Conservation (phyloP, 2,797 vertebrate species). For the Argentina silus region DNA sequence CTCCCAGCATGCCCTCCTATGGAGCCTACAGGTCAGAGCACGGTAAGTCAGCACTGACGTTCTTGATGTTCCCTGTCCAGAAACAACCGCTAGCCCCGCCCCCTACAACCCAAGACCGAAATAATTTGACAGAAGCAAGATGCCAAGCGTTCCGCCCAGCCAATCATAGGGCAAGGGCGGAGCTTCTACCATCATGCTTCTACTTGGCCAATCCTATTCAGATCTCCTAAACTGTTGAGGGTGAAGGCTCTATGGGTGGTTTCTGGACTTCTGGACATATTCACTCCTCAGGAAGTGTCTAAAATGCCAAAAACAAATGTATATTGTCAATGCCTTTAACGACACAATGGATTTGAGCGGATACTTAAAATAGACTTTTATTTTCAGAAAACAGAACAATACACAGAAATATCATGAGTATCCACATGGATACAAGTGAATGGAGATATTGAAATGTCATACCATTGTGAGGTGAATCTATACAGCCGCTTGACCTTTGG, state of each 20-base stretch:
- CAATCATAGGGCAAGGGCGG: too few species aligned
- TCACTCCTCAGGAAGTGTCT: background rate
- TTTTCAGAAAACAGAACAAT: background rate
- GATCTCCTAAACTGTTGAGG: background rate
- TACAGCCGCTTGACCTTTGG: slow-evolving; percentile 39
- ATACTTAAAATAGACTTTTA: slow-evolving; percentile 11
- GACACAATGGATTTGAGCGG: background rate
- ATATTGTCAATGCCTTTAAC: background rate
- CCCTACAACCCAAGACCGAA: too few species aligned
- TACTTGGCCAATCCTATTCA: too few species aligned
- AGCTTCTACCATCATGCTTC: too few species aligned
- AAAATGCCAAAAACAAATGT: background rate
- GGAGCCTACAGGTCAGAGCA: slow-evolving; percentile 71
- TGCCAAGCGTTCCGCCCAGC: too few species aligned
- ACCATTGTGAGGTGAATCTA: slow-evolving; percentile 21
- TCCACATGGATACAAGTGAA: slow-evolving; percentile 16
- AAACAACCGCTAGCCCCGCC: too few species aligned
- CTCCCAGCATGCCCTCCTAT: slow-evolving; percentile 65
- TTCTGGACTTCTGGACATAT: background rate
- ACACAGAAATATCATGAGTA: background rate
- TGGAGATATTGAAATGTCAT: slow-evolving; percentile 33
- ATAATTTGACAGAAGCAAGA: too few species aligned
- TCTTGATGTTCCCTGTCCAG: background rate
- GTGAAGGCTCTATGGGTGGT: background rate
- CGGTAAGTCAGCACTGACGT: slow-evolving; percentile 69